These are phyloP conservation scores for Ondatra zibethicus DNA, from an alignment of 2,113 vertebrate genomes.

Conservation along the genomic window DNA sequence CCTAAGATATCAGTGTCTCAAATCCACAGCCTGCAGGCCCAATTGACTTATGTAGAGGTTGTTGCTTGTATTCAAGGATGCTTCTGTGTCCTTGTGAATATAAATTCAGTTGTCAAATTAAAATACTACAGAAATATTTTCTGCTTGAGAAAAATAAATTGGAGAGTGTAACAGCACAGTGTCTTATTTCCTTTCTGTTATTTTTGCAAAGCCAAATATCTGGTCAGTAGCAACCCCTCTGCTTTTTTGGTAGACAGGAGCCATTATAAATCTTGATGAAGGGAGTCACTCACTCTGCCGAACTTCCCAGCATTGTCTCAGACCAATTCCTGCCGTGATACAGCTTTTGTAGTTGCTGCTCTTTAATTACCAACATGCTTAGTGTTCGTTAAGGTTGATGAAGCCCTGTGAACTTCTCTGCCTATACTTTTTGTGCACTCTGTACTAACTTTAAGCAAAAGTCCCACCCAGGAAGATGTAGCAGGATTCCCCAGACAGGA, in stretches of 20 bases:
- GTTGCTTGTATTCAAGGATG: background rate
- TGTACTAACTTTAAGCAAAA: background rate
- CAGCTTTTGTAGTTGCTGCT: background rate
- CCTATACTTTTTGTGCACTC: background rate
- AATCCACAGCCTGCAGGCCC: too few species aligned
- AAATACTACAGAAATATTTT: background rate
- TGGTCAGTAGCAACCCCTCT: background rate
- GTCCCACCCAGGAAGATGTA: background rate
- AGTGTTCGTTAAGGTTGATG: background rate
- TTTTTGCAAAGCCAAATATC: background rate
- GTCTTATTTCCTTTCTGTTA: background rate
- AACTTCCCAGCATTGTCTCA: background rate
- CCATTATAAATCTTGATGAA: background rate
- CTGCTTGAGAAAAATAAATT: background rate
- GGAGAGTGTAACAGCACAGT: background rate
- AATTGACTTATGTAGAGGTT: background rate
- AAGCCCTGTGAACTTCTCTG: background rate
- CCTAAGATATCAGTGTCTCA: accelerated
- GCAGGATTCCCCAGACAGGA: background rate
- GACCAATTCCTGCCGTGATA: background rate
- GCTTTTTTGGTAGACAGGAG: background rate
- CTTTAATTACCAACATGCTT: background rate
- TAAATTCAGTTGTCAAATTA: background rate
- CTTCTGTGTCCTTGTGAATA: background rate
- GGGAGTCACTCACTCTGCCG: background rate